Evolutionary conservation across 2,113 vertebrate species (phyloP).

Genomic region (Hyaena hyaena): DNA sequence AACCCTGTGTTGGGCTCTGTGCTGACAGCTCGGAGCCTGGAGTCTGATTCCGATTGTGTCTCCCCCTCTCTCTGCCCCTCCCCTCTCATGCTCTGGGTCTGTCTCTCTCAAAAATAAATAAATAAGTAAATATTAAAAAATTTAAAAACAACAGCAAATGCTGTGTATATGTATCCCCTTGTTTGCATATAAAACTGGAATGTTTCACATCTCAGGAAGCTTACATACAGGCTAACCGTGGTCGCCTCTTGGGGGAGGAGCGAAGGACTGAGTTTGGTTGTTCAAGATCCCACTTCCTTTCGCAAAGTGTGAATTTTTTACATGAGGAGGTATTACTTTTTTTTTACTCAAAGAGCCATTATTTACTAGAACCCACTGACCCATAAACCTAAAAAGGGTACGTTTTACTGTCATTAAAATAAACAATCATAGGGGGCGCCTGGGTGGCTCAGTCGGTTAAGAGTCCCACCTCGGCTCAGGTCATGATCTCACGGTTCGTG

Average conservation of each 20-base stretch:
- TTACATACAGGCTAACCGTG: fast-evolving
- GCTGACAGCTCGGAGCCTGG: too few relatives aligned
- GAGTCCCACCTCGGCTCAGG: too few relatives aligned
- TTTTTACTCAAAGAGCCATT: not conserved
- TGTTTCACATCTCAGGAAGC: not conserved
- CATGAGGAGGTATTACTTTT: not conserved
- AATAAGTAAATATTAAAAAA: too few relatives aligned
- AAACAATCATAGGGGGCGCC: not conserved
- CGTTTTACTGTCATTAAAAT: not conserved
- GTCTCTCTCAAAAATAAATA: too few relatives aligned
- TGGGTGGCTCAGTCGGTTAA: too few relatives aligned
- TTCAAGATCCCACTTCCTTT: not conserved
- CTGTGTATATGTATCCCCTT: too few relatives aligned
- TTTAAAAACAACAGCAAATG: not conserved
- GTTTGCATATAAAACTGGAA: not conserved
- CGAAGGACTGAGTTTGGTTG: not conserved
- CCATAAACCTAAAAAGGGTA: not conserved
- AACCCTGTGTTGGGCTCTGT: too few relatives aligned
- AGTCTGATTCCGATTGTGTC: too few relatives aligned
- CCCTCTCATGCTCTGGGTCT: too few relatives aligned
- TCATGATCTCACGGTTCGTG: too few relatives aligned
- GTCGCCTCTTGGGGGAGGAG: not conserved
- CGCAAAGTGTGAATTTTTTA: not conserved
- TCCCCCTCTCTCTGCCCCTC: too few relatives aligned
- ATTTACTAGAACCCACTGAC: not conserved